These are phyloP conservation scores for Cantharis rustica DNA, from an alignment of 2,888 invertebrate genomes.

Conservation along the genomic window DNA sequence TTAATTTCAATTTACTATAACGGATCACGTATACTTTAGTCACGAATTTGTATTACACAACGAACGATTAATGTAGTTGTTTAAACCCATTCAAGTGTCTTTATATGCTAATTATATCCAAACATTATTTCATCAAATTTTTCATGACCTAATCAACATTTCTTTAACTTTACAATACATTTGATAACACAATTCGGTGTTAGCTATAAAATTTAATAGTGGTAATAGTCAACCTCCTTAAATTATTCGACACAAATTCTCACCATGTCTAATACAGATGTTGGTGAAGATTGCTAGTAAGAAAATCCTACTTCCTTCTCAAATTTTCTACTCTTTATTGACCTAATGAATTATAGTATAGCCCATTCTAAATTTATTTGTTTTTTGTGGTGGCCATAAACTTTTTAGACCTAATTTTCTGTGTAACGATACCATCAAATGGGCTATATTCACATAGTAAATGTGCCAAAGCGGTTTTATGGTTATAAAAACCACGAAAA, in stretches of 20 bases:
- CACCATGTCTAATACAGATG: neutral
- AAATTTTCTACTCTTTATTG: neutral
- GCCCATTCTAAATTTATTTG: neutral
- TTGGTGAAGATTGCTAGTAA: neutral
- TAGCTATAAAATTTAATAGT: neutral
- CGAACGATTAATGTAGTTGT: neutral
- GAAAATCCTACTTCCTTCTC: neutral
- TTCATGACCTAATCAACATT: neutral
- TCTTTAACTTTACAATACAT: neutral
- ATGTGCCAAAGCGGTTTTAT: neutral
- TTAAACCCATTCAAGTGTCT: neutral
- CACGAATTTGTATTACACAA: neutral
- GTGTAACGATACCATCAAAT: neutral
- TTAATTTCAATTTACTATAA: neutral
- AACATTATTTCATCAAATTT: neutral
- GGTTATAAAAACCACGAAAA: neutral
- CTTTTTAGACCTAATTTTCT: neutral
- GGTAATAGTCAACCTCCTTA: neutral
- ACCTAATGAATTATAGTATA: neutral
- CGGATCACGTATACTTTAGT: neutral
- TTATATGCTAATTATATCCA: neutral
- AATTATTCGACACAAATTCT: neutral
- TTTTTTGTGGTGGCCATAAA: neutral
- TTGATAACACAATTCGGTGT: neutral
- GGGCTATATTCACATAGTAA: neutral